These are phyloP conservation scores for Lagocephalus sceleratus DNA, from an alignment of 2,797 vertebrate genomes.

Conservation along the genomic window DNA sequence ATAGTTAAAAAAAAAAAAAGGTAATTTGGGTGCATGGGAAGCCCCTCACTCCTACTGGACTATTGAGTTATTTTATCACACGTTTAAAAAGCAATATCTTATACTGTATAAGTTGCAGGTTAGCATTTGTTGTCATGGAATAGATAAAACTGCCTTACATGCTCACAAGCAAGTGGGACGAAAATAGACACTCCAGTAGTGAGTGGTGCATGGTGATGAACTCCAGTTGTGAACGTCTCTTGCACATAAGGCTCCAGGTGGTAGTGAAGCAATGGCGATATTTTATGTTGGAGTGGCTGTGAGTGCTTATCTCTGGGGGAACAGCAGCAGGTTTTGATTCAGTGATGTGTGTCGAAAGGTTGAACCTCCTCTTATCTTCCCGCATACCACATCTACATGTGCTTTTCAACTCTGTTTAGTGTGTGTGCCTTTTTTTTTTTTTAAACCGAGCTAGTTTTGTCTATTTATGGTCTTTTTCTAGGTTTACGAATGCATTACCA, in stretches of 20 bases:
- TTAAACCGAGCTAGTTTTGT: slow-evolving; percentile 5
- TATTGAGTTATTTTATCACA: too few species aligned
- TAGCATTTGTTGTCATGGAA: too few species aligned
- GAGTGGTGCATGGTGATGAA: too few species aligned
- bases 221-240: slow-evolving; percentile 2
- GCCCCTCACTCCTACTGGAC: too few species aligned
- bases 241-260: neutral
- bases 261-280: neutral
- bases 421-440: slow-evolving; percentile 1
- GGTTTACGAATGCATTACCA: neutral
- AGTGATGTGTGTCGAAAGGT: slow-evolving; percentile 19
- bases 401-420: slow-evolving; percentile 6
- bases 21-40: too few species aligned
- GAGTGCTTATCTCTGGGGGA: slow-evolving; percentile 20
- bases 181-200: too few species aligned
- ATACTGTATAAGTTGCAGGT: too few species aligned
- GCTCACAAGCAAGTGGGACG: too few species aligned
- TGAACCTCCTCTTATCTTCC: slow-evolving; percentile 35
- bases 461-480: slow-evolving; percentile 8
- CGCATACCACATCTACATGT: slow-evolving; percentile 31
- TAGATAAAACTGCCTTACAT: too few species aligned
- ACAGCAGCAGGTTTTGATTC: slow-evolving; percentile 27
- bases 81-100: too few species aligned
- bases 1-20: too few species aligned
- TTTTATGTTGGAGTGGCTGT: slow-evolving; percentile 13